Conservation (phyloP, 2,113 vertebrate species). For the Malurus melanocephalus region DNA sequence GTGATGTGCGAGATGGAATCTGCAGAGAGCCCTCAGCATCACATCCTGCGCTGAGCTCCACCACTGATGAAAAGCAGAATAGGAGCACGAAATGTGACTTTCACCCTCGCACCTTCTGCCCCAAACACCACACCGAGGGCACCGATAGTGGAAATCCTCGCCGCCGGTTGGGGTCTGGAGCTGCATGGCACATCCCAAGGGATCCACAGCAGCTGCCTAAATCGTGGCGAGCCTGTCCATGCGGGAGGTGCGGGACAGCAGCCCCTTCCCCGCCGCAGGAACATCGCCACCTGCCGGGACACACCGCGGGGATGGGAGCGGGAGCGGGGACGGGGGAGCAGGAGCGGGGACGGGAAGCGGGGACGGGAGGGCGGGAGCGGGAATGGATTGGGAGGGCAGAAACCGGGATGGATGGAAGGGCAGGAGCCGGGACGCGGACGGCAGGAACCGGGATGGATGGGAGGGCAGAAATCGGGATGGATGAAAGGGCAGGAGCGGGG, state of each 20-base stretch:
- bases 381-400: neutral
- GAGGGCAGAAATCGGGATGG: too few relatives aligned
- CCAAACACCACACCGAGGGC: fast-evolving
- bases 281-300: slow-evolving; percentile 12
- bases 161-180: fast-evolving
- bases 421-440: neutral
- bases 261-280: neutral
- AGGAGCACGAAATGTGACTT: fast-evolving
- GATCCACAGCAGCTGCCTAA: neutral
- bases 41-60: neutral
- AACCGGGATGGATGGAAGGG: neutral
- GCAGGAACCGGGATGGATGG: neutral
- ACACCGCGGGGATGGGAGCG: neutral
- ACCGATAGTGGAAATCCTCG: fast-evolving
- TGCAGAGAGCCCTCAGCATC: neutral
- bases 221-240: fast-evolving
- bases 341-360: too few relatives aligned
- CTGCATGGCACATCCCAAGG: fast-evolving
- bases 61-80: neutral
- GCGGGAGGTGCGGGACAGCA: neutral
- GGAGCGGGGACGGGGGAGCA: fast-evolving
- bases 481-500: neutral
- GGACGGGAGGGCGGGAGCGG: neutral
- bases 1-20: neutral
- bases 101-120: fast-evolving